Percentiles rank a stretch among this genome's conserved stretches.
Evolutionary conservation across 2,113 vertebrate species (phyloP).

Genomic region (Meriones unguiculatus): DNA sequence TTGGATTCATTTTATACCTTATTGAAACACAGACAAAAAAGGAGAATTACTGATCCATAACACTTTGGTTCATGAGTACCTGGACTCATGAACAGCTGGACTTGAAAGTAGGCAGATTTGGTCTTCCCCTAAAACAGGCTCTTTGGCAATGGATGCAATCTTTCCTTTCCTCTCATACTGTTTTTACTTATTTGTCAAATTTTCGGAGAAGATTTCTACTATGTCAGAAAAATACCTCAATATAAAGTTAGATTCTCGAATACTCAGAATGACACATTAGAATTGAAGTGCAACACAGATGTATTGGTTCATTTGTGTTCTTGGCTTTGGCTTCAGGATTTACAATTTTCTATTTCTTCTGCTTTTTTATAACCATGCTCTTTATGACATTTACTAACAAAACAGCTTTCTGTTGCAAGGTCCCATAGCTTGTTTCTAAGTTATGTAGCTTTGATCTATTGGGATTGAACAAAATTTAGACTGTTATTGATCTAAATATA

Average conservation of each 20-base stretch:
- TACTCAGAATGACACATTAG: neutral
- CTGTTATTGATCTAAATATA: neutral
- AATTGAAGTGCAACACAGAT: neutral
- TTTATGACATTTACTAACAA: slow-evolving; percentile 29
- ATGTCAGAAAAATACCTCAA: neutral
- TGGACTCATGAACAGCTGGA: neutral
- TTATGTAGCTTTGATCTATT: neutral
- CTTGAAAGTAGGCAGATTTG: neutral
- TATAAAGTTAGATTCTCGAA: neutral
- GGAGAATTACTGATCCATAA: neutral
- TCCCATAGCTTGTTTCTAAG: neutral
- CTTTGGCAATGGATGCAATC: neutral
- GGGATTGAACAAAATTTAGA: slow-evolving; percentile 32
- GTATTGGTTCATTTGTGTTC: neutral
- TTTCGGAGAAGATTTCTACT: slow-evolving; percentile 6
- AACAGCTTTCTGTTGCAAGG: neutral
- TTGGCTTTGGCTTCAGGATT: neutral
- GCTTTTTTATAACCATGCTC: neutral
- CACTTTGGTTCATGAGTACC: neutral
- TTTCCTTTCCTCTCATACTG: neutral
- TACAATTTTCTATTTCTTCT: neutral
- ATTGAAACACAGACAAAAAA: neutral
- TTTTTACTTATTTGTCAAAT: slow-evolving; percentile 26
- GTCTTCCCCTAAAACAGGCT: neutral
- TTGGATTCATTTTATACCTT: neutral